Evolutionary conservation across 2,113 vertebrate genomes (phyloP), one percentile per base, ranked within the genome.

Genomic region (Peromyscus leucopus): DNA sequence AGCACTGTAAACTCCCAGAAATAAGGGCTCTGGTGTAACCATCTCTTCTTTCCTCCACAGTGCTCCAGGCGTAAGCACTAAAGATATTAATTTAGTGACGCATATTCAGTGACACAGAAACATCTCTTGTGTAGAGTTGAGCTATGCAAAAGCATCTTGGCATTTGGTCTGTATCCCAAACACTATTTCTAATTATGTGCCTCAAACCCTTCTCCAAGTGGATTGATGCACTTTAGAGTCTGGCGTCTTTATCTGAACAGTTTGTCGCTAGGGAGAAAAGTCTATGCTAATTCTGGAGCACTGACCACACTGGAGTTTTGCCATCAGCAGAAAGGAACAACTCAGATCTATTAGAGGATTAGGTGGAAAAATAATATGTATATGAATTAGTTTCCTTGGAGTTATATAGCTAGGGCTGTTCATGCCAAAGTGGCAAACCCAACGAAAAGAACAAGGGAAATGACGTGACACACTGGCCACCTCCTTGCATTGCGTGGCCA

Each of bases 201-300:
- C 83, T 97, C 51, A 76, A 78, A 97, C 63, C 16, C 33, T 85
- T 65, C n/a, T 88, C 57, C 26, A 51, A 75, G 65, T 71, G 16
- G n/a, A 79, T 21, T 55, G 13, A 39, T 63, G 67, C 1, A 95
- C 28, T 48, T 76, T 46, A 31, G 71, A 91, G 19, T 80, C 57
- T 46, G 63, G 26, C 63, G 13, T 92, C 76, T 95, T 92, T 46
- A 89, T 63, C 67, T 88, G 74, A 94, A 67, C 24, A 31, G 22
- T 28, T 61, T 1, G 28, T 42, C 57, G 42, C 13, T 24, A 42
- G 82, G 24, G 63, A 57, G 8, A 42, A 63, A 84, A 16, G n/a
- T 48, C 78, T 85, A 17, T 36, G 31, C 71, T 78, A 76, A 69
- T 78, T 93, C 85, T 85, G 67, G 31, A 90, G 76, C 59, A 83